These are phyloP conservation scores for Heliconius erato DNA, from an alignment of 2,888 invertebrate species.

Conservation along the genomic window DNA sequence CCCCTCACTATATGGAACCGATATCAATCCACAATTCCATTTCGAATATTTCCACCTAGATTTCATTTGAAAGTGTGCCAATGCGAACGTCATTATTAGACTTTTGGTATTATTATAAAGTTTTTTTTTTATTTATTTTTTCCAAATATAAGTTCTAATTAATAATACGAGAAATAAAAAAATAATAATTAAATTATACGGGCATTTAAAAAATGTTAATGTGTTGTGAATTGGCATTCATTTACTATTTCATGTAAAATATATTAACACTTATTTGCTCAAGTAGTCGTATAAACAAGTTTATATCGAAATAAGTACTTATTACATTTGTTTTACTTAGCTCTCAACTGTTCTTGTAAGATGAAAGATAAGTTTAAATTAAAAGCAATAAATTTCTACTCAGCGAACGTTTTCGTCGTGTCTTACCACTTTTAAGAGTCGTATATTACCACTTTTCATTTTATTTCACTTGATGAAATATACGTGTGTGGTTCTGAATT, in stretches of 20 bases:
- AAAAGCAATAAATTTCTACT: conserved; percentile 28
- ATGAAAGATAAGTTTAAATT: conserved; percentile 25
- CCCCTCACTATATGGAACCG: conserved; percentile 78
- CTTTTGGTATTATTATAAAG: not conserved
- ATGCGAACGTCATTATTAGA: conserved; percentile 31
- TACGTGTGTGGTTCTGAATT: not conserved
- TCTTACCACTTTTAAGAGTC: not conserved
- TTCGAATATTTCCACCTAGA: conserved; percentile 71
- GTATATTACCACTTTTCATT: not conserved
- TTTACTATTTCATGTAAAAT: not conserved
- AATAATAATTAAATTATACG: not conserved
- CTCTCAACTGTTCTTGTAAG: conserved; percentile 14
- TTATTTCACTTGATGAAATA: not conserved
- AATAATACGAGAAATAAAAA: not conserved
- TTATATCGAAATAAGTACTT: conserved; percentile 24
- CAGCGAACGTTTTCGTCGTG: not conserved
- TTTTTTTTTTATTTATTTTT: not conserved
- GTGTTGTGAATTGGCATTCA: not conserved
- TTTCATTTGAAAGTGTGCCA: conserved; percentile 62
- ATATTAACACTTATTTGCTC: not conserved
- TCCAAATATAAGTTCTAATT: not conserved
- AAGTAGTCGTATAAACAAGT: conserved; percentile 4
- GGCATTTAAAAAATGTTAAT: not conserved
- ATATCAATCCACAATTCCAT: conserved; percentile 80
- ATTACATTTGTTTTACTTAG: conserved; percentile 35